These are phyloP conservation scores for Vanacampus margaritifer DNA, from an alignment of 2,113 vertebrate genomes.

Conservation along the genomic window DNA sequence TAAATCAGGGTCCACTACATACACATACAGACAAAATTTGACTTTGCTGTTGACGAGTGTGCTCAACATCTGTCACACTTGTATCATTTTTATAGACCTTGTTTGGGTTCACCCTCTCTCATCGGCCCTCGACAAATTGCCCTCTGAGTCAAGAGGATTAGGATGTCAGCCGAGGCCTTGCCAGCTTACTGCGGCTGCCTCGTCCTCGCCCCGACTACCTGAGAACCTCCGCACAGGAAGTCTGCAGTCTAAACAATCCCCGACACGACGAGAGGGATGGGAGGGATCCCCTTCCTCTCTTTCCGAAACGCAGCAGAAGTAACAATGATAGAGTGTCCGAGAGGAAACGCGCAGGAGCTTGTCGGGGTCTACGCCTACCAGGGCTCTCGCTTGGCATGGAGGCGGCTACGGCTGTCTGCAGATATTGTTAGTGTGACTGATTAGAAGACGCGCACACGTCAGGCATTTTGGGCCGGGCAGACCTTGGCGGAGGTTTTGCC, in stretches of 20 bases:
- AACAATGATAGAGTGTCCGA: slow-evolving; percentile 50
- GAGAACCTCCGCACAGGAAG: slow-evolving; percentile 43
- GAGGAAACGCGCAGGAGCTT: slow-evolving; percentile 41
- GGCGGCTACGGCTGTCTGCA: slow-evolving; percentile 20
- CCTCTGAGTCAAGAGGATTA: slow-evolving; percentile 6
- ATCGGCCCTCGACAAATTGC: background rate
- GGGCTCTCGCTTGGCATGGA: background rate
- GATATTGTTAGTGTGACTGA: slow-evolving; percentile 49
- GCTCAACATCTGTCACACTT: background rate
- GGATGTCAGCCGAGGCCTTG: slow-evolving; percentile 1
- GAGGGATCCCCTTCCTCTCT: slow-evolving; percentile 55
- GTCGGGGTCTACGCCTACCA: slow-evolving; percentile 36
- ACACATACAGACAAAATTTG: too few relatives aligned
- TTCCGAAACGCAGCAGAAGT: slow-evolving; percentile 39
- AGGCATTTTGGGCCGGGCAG: slow-evolving; percentile 30
- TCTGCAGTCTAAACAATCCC: slow-evolving; percentile 52
- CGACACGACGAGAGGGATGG: slow-evolving; percentile 48
- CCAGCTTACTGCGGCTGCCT: background rate
- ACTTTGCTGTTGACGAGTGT: background rate
- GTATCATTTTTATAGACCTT: background rate
- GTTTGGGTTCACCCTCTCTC: background rate
- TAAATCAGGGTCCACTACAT: too few relatives aligned
- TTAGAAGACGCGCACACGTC: slow-evolving; percentile 38
- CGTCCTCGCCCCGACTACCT: slow-evolving; percentile 30
- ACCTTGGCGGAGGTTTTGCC: slow-evolving; percentile 30